Base-by-base conservation (phyloP, 2,888 invertebrate genomes). In the Geophilus truncorum region DNA sequence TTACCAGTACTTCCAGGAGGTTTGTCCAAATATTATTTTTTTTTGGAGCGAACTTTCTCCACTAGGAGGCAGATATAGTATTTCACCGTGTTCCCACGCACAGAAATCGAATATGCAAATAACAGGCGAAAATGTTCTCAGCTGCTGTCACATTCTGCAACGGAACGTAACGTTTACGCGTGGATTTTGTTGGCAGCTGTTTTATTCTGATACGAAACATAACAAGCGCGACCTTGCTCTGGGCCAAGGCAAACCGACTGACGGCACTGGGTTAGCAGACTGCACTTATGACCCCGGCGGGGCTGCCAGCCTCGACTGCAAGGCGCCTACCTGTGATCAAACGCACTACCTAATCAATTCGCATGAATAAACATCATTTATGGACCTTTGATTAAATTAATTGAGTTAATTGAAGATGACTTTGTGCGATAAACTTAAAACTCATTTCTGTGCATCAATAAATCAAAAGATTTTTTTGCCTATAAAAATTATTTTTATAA, bases 251-350 rank as follows among this genome's bases (percentile, higher is more conserved):
- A 77, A 77, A 77, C 34, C 77, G 77, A 77, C 21, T 77, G 77
- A 36, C 77, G 77, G 77, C 77, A 77, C 77, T 77, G 77, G 77
- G 77, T 77, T 77, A 77, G 30, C 77, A 77, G 77, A 77, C 77
- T 77, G 77, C 77, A 77, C 77, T 77, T 77, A 36, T 77, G 77
- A 77, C 77, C 77, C 77, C 32, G 77, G 36, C 77, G 34, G 77
- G 70, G 70, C 70, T 28, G 70, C 70, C 70, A 70, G 70, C 70
- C 70, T 70, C 70, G 70, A 70, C 70, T 70, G 70, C 70, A 23
- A 70, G 70, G 70, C 70, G 70, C 70, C 51, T n/a, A 28, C 70
- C 51, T n/a, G 51, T 70, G 70, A 70, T 28, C 70, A 70, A 70
- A 70, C 28, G 70, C n/a, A 28, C 28, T 12, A 28, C n/a, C 70